A percentile compares a stretch with the other conserved stretches of the same genome.
These are phyloP conservation scores for Pogoniulus pusillus DNA, from an alignment of 2,797 vertebrate genomes.

Conservation along the genomic window DNA sequence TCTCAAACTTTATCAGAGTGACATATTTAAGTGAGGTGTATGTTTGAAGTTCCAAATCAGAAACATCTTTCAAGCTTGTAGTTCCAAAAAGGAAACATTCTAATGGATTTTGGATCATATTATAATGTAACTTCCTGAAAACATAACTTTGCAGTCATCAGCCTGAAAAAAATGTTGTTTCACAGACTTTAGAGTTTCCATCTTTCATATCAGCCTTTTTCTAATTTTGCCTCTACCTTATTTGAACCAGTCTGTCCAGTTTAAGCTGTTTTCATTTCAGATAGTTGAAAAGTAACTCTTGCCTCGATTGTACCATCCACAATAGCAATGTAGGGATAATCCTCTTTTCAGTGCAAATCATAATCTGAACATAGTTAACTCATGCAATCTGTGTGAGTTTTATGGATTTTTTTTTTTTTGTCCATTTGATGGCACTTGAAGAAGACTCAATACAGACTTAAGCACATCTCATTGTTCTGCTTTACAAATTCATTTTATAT, in stretches of 20 bases:
- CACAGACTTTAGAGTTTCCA: neutral
- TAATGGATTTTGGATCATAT: neutral
- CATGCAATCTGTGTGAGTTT: conserved; percentile 36
- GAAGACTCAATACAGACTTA: conserved; percentile 28
- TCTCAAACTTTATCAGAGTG: neutral
- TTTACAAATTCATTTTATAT: conserved; percentile 42
- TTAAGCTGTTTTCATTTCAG: conserved; percentile 27
- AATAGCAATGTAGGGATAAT: conserved; percentile 48
- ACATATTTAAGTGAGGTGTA: neutral
- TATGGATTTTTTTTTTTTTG: conserved; percentile 34
- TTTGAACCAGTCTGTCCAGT: neutral
- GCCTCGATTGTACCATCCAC: conserved; percentile 24
- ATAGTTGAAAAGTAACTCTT: neutral
- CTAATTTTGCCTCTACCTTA: conserved; percentile 43
- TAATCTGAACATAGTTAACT: conserved; percentile 57
- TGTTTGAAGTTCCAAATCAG: neutral
- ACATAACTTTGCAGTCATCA: neutral
- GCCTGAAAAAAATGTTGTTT: neutral
- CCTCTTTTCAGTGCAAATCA: conserved; percentile 55
- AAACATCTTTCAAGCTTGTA: neutral
- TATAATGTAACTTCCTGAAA: neutral
- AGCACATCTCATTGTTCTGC: conserved; percentile 17
- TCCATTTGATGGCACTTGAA: conserved; percentile 49
- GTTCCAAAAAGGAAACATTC: neutral
- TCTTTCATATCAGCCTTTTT: neutral